Evolutionary conservation across 2,113 vertebrate species (phyloP).

Genomic region (Limnothrissa miodon): DNA sequence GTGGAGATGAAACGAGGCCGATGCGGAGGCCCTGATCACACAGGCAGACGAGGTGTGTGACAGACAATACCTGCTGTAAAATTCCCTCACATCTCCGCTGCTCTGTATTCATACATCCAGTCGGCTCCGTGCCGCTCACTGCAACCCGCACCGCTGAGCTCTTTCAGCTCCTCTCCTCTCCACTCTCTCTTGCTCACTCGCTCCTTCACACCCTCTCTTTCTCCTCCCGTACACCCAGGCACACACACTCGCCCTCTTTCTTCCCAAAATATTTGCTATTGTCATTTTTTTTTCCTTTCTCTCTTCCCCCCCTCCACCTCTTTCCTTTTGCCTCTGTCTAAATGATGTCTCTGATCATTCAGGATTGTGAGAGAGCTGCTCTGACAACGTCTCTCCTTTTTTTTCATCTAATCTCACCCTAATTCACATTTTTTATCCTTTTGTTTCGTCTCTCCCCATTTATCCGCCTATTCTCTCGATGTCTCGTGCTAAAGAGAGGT

Average conservation of each 20-base stretch:
- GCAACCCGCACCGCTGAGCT: slow-evolving; percentile 57
- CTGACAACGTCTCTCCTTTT: slow-evolving; percentile 51
- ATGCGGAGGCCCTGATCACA: slow-evolving; percentile 72
- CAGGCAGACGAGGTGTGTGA: slow-evolving; percentile 75
- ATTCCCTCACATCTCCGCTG: slow-evolving; percentile 79
- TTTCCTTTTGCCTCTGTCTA: slow-evolving; percentile 51
- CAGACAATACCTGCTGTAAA: slow-evolving; percentile 78
- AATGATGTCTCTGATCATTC: slow-evolving; percentile 64
- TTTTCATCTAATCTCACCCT: slow-evolving; percentile 50
- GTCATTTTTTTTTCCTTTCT: slow-evolving; percentile 51
- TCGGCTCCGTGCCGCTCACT: slow-evolving; percentile 63
- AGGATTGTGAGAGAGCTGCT: slow-evolving; percentile 52
- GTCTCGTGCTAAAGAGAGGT: background rate
- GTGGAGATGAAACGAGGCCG: slow-evolving; percentile 65
- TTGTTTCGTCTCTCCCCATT: slow-evolving; percentile 38
- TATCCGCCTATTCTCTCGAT: slow-evolving; percentile 1
- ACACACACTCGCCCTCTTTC: slow-evolving; percentile 48
- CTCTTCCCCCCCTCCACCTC: slow-evolving; percentile 3
- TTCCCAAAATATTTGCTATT: slow-evolving; percentile 65
- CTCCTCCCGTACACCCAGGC: slow-evolving; percentile 21
- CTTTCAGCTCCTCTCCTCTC: slow-evolving; percentile 65
- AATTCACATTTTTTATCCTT: slow-evolving; percentile 50
- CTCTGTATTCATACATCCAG: slow-evolving; percentile 76
- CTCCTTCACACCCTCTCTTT: slow-evolving; percentile 21
- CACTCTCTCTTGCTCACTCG: slow-evolving; percentile 19